Conservation (phyloP, 92 coral and sea anemone genomes). For the Muricea muricata region DNA sequence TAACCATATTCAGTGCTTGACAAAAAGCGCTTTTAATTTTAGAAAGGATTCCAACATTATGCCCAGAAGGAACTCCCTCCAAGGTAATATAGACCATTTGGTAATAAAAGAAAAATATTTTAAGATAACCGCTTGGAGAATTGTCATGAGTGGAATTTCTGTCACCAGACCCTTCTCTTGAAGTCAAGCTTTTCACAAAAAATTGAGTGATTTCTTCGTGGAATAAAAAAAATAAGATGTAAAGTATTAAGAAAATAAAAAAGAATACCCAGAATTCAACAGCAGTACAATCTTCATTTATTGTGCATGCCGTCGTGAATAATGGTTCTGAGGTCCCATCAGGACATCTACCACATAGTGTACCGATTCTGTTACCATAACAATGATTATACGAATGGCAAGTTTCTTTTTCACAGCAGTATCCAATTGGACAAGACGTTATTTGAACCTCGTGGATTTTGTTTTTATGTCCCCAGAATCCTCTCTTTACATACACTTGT, state of each 20-base stretch:
- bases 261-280: background rate
- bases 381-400: background rate
- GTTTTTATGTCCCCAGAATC: background rate
- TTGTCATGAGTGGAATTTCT: background rate
- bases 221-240: background rate
- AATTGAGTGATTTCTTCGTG: constrained; percentile 4
- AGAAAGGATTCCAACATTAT: background rate
- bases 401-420: constrained; percentile 10
- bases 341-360: constrained; percentile 9
- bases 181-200: background rate
- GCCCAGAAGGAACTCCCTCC: background rate
- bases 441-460: background rate
- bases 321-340: background rate
- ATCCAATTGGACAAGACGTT: background rate
- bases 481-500: background rate
- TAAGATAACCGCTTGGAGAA: background rate
- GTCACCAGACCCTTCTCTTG: background rate
- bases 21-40: background rate
- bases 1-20: background rate
- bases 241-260: background rate
- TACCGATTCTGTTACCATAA: constrained; percentile 21
- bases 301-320: background rate
- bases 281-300: background rate
- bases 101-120: constrained; percentile 12
- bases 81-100: background rate